Evolutionary conservation across 2,797 vertebrate genomes (phyloP).

Genomic region (Dipus sagitta): DNA sequence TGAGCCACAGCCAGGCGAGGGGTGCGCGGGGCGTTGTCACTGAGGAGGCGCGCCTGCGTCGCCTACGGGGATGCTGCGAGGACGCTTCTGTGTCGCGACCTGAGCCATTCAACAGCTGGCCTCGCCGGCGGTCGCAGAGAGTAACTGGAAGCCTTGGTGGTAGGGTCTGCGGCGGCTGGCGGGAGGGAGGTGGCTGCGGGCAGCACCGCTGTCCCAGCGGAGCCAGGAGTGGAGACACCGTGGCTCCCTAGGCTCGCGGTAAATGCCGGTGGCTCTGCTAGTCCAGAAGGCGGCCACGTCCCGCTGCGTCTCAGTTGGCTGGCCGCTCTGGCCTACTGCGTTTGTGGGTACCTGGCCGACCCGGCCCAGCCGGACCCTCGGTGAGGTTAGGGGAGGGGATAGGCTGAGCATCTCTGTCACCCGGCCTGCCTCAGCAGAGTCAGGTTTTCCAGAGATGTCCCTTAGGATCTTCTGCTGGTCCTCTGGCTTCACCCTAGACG

Average conservation of each 20-base stretch:
- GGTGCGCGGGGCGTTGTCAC: conserved; percentile 62
- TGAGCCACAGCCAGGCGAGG: conserved; percentile 22
- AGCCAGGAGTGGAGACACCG: conserved; percentile 40
- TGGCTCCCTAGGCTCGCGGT: conserved; percentile 58
- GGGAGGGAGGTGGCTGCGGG: conserved; percentile 12
- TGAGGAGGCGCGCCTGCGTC: conserved; percentile 37
- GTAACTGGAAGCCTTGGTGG: background rate
- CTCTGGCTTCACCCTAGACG: background rate
- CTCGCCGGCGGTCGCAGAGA: conserved; percentile 21
- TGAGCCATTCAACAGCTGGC: conserved; percentile 72
- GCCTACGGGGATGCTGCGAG: conserved; percentile 42
- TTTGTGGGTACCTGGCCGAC: background rate
- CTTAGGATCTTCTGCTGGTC: background rate
- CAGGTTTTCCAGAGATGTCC: conserved; percentile 28
- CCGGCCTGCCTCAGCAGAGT: background rate
- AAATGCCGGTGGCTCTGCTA: conserved; percentile 31
- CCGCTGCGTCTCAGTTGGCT: background rate
- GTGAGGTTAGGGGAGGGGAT: conserved; percentile 19
- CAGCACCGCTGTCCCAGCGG: background rate
- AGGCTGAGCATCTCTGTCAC: background rate
- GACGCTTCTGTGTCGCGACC: conserved; percentile 8
- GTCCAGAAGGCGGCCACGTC: conserved; percentile 40
- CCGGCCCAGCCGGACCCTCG: background rate
- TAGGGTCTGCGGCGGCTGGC: conserved; percentile 19
- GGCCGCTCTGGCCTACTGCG: background rate